Base-by-base conservation (phyloP, 1,140 invertebrate species). In the Vanessa atalanta region DNA sequence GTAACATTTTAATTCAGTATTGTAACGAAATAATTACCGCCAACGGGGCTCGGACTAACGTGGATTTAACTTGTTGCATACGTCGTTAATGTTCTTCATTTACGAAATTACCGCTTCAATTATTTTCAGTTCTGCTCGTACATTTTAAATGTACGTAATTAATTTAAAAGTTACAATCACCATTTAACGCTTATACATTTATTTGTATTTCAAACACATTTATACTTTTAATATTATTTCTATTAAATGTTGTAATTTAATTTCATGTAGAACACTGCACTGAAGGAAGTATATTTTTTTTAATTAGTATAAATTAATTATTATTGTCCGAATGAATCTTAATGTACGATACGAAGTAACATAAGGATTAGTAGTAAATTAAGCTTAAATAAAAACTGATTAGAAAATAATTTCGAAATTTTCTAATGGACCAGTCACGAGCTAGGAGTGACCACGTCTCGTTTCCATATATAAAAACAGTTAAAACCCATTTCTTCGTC, bases 11-110 rank as follows among this genome's bases (percentile, higher is more conserved):
- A 67, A 60, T 73, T 67, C 65, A 50, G 20, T 43, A 64, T 65
- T 61, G 73, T 72, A 80, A 77, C 65, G 20, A 78, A 76, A 73
- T 78, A 77, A 81, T 84, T 76, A 81, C 79, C 73, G 69, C 51
- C 61, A 75, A 70, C 72, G 48, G 31, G 48, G 63, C 47, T 57
- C 43, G 53, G 50, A 63, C 65, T 71, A 55, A 47, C 73, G 73
- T 73, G 76, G 75, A 76, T 80, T 71, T 75, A 82, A 86, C 76
- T 83, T 81, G 75, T 75, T 75, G 73, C 73, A 75, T 75, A 67
- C 47, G 48, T 53, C 50, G 71, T 48, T 67, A 67, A 73, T 67
- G 55, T 60, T 67, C 64, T 13, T 51, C 65, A 67, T 73, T 73
- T 73, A 60, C 63, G 57, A 61, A 61, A 75, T 70, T 64, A 71